Percentiles rank a stretch among this genome's conserved stretches.
Conservation (phyloP, 2,113 vertebrate genomes). For the Dendrocopos noguchii region DNA sequence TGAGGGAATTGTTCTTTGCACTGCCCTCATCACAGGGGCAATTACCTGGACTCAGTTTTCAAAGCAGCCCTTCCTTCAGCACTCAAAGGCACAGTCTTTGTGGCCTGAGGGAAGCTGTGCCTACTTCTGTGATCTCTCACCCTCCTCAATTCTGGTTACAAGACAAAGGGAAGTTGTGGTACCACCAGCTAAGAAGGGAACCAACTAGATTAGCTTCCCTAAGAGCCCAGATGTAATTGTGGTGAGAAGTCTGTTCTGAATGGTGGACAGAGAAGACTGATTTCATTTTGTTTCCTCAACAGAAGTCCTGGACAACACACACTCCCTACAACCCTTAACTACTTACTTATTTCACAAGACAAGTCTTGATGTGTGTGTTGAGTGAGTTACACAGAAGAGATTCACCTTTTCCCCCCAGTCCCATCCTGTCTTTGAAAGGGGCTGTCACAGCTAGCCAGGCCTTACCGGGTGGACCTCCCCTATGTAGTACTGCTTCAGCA, state of each 20-base stretch:
- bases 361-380: not conserved
- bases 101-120: not conserved
- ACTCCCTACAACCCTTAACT: not conserved
- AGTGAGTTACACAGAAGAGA: too few relatives aligned
- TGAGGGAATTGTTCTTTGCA: not conserved
- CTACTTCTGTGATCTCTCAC: not conserved
- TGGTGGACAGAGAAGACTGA: not conserved
- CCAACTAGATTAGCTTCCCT: not conserved
- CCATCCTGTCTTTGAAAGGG: too few relatives aligned
- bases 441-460: not conserved
- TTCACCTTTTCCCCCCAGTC: not conserved
- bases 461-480: slow-evolving; percentile 92
- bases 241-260: not conserved
- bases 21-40: not conserved
- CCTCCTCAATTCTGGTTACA: not conserved
- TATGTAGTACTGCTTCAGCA: slow-evolving; percentile 91
- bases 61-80: not conserved
- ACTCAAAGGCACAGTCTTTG: not conserved
- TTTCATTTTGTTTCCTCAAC: not conserved
- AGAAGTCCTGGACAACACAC: not conserved
- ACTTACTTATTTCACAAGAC: not conserved
- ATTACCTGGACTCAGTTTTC: not conserved
- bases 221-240: not conserved
- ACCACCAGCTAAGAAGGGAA: not conserved
- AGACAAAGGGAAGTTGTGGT: not conserved